Percentiles rank a stretch among this genome's conserved stretches.
Evolutionary conservation across 2,888 invertebrate species (phyloP).

Genomic region (Argynnis bischoffii): DNA sequence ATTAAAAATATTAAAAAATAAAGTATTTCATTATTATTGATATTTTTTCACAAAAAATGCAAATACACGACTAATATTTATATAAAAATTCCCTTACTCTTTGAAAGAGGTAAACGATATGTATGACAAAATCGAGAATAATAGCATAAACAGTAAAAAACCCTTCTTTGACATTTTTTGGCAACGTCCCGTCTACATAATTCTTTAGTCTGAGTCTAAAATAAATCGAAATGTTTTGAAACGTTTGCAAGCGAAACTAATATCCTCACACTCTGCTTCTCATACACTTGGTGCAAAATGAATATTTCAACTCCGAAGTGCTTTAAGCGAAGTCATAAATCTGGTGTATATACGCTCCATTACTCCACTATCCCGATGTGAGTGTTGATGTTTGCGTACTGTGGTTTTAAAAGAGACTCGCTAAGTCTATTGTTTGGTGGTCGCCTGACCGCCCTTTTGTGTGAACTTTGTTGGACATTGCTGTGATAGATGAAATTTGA

Average conservation of each 20-base stretch:
- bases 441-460: slow-evolving; percentile 22
- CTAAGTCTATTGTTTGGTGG: slow-evolving; percentile 37
- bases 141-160: no score
- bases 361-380: slow-evolving; percentile 45
- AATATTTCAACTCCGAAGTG: slow-evolving; percentile 50
- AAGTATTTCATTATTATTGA: no score
- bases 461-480: slow-evolving; percentile 8
- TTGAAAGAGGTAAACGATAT: no score
- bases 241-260: slow-evolving; percentile 44
- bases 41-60: no score
- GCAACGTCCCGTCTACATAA: no score
- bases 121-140: no score
- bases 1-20: no score
- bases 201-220: no score
- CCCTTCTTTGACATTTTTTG: no score
- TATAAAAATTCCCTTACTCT: no score
- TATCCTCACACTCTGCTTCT: slow-evolving; percentile 42
- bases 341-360: slow-evolving; percentile 51
- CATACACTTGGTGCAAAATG: slow-evolving; percentile 47
- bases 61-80: no score
- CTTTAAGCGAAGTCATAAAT: slow-evolving; percentile 52
- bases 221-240: no score
- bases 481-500: slow-evolving; percentile 12
- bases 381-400: slow-evolving; percentile 41
- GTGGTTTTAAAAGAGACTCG: slow-evolving; percentile 41